Percentiles rank a stretch among this genome's conserved stretches.
phyloP scores from a whole-genome alignment of 2,797 vertebrate genomes.

The Mormyrops attenuatus region DNA sequence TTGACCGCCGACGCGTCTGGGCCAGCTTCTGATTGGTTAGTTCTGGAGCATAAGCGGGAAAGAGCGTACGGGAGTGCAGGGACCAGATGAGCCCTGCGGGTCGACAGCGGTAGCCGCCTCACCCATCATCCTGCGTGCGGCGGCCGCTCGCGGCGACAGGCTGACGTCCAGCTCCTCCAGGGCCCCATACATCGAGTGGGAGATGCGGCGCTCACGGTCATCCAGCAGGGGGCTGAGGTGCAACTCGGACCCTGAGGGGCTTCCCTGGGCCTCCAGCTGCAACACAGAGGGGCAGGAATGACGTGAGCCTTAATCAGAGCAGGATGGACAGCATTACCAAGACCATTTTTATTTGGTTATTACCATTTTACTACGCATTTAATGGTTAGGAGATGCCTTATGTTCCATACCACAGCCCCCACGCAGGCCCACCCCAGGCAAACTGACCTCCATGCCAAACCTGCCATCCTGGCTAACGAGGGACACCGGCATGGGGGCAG shows the following conservation, averaged over 20 bases:
- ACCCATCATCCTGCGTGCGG: slow-evolving; percentile 68
- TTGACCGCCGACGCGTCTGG: too few species aligned
- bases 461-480: background rate
- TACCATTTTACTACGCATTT: background rate
- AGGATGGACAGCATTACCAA: background rate
- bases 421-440: background rate
- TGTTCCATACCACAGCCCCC: background rate
- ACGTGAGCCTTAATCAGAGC: background rate
- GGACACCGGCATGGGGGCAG: background rate
- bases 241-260: slow-evolving; percentile 61
- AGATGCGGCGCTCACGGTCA: slow-evolving; percentile 86
- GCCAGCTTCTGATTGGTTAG: background rate
- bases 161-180: slow-evolving; percentile 81
- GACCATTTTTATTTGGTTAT: background rate
- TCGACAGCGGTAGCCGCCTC: slow-evolving; percentile 38
- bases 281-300: background rate
- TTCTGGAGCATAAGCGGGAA: background rate
- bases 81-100: background rate
- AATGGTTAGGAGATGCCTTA: background rate
- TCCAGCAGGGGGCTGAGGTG: slow-evolving; percentile 72
- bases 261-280: background rate
- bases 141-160: slow-evolving; percentile 62
- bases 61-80: background rate
- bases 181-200: slow-evolving; percentile 83
- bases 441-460: background rate